Base-by-base conservation (phyloP, 2,113 vertebrate species). In the Phrynosoma blainvillii region DNA sequence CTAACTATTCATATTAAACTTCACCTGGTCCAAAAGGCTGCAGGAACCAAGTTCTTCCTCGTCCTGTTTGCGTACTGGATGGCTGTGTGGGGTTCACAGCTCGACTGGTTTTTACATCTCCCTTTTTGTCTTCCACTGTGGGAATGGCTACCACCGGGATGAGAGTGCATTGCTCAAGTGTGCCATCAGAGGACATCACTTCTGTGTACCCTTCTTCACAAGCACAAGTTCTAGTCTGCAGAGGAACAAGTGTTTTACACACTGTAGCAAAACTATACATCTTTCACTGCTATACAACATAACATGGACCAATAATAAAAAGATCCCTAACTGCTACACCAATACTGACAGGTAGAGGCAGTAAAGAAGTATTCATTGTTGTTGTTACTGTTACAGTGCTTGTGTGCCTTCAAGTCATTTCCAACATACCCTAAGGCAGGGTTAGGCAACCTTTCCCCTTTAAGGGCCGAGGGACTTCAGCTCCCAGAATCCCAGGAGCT, bases 141-240 rank as follows among this genome's bases (percentile, higher is more conserved):
- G 98, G 98, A 86, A 99, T 97, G 94, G 97, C 97, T 95, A 99
- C 97, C 87, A 99, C 96, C 0, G 98, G 98, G 94, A 99, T 99
- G 90, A 98, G 97, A 42, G 98, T 96, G 91, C 99, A 99, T 83
- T 98, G 98, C 74, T 98, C 97, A 10, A 99, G 97, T 10, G 96
- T 97, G 36, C 98, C 98, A 42, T 97, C 95, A 0, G 98, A 95
- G 16, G 98, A 98, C 96, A 98, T 96, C 65, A 98, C 98, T 95
- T 99, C 99, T 2, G 98, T 99, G 96, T 98, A 99, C 36, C 98
- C 99, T 0, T 99, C 98, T 95, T 99, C 98, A 93, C 99, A 99
- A 93, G 90, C 95, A 95, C 99, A 99, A 0, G 95, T 78, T 21
- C 95, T 97, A 0, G 95, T 97, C 99, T 99, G 97, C 92, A 94